These are phyloP conservation scores for Brachyrhaphis roseni DNA, from an alignment of 2,797 vertebrate genomes.

Conservation along the genomic window DNA sequence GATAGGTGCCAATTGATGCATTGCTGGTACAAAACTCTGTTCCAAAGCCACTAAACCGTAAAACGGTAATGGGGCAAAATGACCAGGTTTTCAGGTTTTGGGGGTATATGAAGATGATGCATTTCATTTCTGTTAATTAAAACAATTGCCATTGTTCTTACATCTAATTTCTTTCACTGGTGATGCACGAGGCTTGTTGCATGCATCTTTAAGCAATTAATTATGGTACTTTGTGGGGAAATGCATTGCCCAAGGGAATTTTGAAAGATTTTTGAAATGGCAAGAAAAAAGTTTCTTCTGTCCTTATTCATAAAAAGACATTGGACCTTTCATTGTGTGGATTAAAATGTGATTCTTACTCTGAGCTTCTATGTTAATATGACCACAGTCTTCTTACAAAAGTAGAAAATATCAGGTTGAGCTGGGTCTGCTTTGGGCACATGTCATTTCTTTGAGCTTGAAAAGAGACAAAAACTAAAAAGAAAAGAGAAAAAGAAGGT, in stretches of 20 bases:
- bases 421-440: conserved; percentile 30
- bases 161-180: background rate
- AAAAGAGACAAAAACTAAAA: conserved; percentile 43
- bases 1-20: background rate
- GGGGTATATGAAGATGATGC: too few species aligned
- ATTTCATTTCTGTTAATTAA: background rate
- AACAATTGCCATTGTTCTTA: background rate
- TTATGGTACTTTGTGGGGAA: background rate
- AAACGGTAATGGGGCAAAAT: background rate
- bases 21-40: background rate
- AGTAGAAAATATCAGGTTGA: conserved; percentile 20
- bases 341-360: background rate
- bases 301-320: background rate
- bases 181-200: background rate
- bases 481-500: conserved; percentile 48
- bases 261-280: background rate
- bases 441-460: conserved; percentile 51
- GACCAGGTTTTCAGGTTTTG: background rate
- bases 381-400: background rate
- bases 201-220: background rate
- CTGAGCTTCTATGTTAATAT: background rate
- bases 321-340: background rate
- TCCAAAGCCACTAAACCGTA: background rate
- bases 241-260: background rate
- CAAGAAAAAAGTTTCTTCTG: background rate